phyloP scores from a whole-genome alignment of 1,140 invertebrate genomes.

The Alviniconcha marisindica region DNA sequence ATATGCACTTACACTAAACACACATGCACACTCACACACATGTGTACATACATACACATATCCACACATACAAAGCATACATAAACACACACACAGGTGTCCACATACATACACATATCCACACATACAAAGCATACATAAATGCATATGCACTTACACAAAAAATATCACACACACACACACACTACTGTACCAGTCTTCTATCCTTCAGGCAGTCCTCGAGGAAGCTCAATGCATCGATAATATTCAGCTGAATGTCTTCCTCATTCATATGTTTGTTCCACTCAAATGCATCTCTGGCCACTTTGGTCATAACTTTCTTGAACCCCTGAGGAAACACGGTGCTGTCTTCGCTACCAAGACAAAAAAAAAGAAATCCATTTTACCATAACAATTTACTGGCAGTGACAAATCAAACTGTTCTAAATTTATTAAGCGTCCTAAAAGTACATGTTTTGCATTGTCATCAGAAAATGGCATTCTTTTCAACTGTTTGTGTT shows the following conservation, averaged over 20 bases:
- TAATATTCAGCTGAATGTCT: slow-evolving; percentile 45
- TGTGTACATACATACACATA: too few species aligned
- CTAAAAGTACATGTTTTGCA: too few species aligned
- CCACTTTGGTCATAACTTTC: slow-evolving; percentile 50
- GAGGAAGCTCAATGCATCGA: slow-evolving; percentile 49
- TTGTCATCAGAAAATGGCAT: too few species aligned
- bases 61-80: too few species aligned
- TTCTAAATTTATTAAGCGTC: too few species aligned
- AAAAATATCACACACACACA: slow-evolving; percentile 14
- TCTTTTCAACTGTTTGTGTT: too few species aligned
- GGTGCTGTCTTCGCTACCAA: slow-evolving; percentile 55
- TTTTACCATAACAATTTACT: too few species aligned
- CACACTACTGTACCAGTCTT: slow-evolving; percentile 51
- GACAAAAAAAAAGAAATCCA: too few species aligned
- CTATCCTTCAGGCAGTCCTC: slow-evolving; percentile 45
- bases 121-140: neutral
- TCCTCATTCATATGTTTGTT: slow-evolving; percentile 44
- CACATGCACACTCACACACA: slow-evolving; percentile 18
- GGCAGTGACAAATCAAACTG: too few species aligned
- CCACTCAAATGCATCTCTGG: slow-evolving; percentile 55
- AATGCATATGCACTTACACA: neutral
- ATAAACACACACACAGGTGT: too few species aligned
- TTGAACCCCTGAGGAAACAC: slow-evolving; percentile 52
- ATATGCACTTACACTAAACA: neutral
- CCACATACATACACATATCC: too few species aligned